Conservation (phyloP, 2,888 invertebrate species). For the Scaptomyza parva region DNA sequence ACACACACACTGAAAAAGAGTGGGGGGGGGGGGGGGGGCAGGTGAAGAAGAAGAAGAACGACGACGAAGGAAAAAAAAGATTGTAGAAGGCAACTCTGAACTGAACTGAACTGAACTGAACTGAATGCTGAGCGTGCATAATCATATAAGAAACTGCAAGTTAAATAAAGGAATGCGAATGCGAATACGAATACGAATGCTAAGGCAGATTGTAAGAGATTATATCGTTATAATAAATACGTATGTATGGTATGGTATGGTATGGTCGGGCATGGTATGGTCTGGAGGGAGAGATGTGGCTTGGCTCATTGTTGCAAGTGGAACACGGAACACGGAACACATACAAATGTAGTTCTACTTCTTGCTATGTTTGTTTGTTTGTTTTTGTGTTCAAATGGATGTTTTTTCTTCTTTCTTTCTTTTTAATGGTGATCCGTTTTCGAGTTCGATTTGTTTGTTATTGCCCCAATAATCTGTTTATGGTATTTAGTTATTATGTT, state of each 20-base stretch:
- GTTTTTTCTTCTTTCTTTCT: background rate
- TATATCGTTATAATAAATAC: conserved; percentile 28
- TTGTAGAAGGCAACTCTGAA: too few species aligned
- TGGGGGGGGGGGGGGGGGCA: background rate
- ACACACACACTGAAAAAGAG: too few species aligned
- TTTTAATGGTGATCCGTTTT: background rate
- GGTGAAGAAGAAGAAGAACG: background rate
- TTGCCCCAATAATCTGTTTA: background rate
- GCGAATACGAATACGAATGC: too few species aligned
- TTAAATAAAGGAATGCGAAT: conserved; percentile 30
- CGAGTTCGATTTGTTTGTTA: background rate
- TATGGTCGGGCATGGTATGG: too few species aligned
- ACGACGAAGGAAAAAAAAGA: background rate
- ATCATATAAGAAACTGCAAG: conserved; percentile 41
- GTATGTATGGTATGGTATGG: too few species aligned
- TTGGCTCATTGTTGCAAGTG: conserved; percentile 6
- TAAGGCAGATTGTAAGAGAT: conserved; percentile 44
- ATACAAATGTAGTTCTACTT: background rate
- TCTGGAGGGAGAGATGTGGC: background rate
- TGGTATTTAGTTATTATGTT: background rate
- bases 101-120: too few species aligned
- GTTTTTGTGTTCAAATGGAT: background rate
- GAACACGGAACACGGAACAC: background rate
- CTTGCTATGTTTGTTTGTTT: too few species aligned
- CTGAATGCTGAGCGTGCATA: conserved; percentile 46